These are phyloP conservation scores for Lasaia peninsularis DNA, from an alignment of 1,140 invertebrate genomes.

Conservation along the genomic window DNA sequence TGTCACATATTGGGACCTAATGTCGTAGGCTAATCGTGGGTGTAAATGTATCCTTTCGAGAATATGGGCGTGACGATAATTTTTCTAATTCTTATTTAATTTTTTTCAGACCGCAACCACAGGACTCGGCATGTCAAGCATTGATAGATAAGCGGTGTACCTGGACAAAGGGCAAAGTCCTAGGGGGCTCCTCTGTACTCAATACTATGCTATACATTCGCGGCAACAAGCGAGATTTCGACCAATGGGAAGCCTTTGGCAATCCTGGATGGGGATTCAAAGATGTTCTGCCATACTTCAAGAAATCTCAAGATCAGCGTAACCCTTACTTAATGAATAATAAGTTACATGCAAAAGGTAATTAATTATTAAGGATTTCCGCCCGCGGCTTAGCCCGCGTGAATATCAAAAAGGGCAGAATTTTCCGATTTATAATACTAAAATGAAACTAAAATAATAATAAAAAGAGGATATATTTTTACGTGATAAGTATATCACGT, in stretches of 20 bases:
- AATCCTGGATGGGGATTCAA: constrained; percentile 94
- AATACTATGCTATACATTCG: constrained; percentile 96
- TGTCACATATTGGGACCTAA: too few relatives aligned
- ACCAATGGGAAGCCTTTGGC: constrained; percentile 92
- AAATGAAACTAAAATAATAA: too few relatives aligned
- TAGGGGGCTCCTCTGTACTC: constrained; percentile 91
- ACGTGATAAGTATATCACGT: too few relatives aligned
- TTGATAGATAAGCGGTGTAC: constrained; percentile 88
- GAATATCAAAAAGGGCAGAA: too few relatives aligned
- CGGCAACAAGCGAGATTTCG: constrained; percentile 93
- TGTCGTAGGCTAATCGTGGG: too few relatives aligned
- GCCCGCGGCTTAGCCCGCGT: too few relatives aligned
- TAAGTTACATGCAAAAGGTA: constrained; percentile 84
- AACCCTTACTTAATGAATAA: constrained; percentile 88
- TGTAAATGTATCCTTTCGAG: too few relatives aligned
- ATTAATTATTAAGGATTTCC: constrained; percentile 20
- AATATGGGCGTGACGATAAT: too few relatives aligned
- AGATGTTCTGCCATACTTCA: constrained; percentile 91
- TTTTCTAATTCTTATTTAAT: too few relatives aligned
- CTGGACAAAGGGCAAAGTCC: constrained; percentile 90
- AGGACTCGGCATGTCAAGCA: constrained; percentile 89
- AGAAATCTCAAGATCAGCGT: constrained; percentile 90
- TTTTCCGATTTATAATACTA: too few relatives aligned
- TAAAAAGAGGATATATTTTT: too few relatives aligned
- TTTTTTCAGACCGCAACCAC: constrained; percentile 86